Evolutionary conservation across 2,797 vertebrate genomes (phyloP).

Genomic region (Tolypeutes matacus): DNA sequence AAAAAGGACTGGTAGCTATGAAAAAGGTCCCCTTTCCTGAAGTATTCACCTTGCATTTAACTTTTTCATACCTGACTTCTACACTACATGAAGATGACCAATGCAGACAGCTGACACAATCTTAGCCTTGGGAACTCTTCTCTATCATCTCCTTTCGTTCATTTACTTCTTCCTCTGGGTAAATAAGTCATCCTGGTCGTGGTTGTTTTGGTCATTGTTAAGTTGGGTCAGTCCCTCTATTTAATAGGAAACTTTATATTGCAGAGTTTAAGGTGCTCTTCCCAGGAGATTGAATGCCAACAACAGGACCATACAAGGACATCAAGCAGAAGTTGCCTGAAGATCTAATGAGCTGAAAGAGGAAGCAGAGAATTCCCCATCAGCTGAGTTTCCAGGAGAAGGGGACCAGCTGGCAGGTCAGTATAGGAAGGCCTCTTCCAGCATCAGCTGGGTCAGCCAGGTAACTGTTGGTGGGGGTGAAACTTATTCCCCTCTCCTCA

Average conservation of each 20-base stretch:
- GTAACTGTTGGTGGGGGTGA: neutral
- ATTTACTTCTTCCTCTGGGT: neutral
- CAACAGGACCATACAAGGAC: accelerated
- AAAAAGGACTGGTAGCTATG: accelerated
- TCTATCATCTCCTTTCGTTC: too few species aligned
- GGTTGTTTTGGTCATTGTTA: too few species aligned
- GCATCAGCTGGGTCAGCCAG: neutral
- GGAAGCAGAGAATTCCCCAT: neutral
- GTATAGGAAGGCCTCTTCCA: accelerated
- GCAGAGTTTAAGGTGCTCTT: accelerated
- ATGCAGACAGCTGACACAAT: accelerated
- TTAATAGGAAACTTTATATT: neutral
- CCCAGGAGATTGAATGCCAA: neutral
- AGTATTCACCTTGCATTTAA: neutral
- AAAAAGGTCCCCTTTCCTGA: neutral
- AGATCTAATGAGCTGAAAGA: neutral
- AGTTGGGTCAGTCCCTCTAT: accelerated
- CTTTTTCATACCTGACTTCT: accelerated
- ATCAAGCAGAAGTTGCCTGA: neutral
- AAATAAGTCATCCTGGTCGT: neutral
- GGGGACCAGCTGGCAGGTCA: too few species aligned
- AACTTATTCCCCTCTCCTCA: neutral
- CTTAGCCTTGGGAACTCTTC: accelerated
- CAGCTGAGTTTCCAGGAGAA: accelerated
- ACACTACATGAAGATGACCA: neutral